Conservation (phyloP, 2,888 invertebrate species). For the Plebejus anna region DNA sequence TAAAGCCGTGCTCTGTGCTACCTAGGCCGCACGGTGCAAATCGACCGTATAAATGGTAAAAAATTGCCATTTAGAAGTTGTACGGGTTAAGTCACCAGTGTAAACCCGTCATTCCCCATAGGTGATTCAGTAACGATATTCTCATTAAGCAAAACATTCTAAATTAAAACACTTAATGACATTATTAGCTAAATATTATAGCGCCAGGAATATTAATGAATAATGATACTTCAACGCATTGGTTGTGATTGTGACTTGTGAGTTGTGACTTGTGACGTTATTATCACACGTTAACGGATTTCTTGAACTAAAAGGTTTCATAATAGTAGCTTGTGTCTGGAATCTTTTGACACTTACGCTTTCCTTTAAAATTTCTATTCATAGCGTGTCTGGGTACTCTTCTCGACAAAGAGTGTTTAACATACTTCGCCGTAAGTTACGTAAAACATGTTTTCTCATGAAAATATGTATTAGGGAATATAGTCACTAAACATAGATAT, state of each 20-base stretch:
- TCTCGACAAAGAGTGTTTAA: background rate
- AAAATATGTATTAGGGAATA: background rate
- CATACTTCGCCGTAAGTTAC: background rate
- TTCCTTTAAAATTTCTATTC: constrained; percentile 9
- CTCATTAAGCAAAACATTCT: constrained; percentile 19
- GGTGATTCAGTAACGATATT: too few relatives aligned
- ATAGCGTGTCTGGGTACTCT: background rate
- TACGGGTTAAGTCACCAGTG: too few relatives aligned
- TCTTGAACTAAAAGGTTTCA: background rate
- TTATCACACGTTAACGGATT: background rate
- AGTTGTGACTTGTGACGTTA: background rate
- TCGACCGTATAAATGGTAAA: too few relatives aligned
- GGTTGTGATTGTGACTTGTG: background rate
- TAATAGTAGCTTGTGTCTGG: background rate
- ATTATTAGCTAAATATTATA: constrained; percentile 24
- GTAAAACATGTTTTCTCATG: background rate
- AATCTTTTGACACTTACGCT: constrained; percentile 1
- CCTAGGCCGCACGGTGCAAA: too few relatives aligned
- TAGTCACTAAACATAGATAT: background rate
- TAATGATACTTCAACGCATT: background rate
- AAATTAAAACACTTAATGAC: background rate
- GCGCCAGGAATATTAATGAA: constrained; percentile 10
- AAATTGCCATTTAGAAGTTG: too few relatives aligned
- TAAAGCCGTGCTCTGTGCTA: too few relatives aligned
- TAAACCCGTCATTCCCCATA: too few relatives aligned